Conservation (phyloP, 2,797 vertebrate species). For the Thalassophryne amazonica region DNA sequence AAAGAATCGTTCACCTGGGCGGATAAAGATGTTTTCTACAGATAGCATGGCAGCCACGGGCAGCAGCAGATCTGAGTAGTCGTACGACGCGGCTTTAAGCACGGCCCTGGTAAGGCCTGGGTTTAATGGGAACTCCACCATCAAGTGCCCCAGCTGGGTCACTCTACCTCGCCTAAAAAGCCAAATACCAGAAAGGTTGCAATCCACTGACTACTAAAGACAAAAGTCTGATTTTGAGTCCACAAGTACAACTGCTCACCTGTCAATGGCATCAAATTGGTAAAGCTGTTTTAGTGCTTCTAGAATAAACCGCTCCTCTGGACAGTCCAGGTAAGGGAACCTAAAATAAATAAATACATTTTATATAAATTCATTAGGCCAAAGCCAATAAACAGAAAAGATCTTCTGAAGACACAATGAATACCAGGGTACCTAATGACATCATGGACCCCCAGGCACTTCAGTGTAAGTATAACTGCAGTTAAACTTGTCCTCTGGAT, state of each 20-base stretch:
- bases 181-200: not conserved
- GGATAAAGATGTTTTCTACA: constrained; percentile 96
- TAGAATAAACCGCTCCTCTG: constrained; percentile 93
- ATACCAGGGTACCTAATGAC: constrained; percentile 86
- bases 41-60: constrained; percentile 96
- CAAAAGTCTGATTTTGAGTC: not conserved
- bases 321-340: constrained; percentile 92
- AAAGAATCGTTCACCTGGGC: constrained; percentile 80
- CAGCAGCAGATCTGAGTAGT: constrained; percentile 90
- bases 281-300: constrained; percentile 94
- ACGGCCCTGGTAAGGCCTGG: constrained; percentile 89
- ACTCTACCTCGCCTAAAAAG: constrained; percentile 86
- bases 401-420: too few species aligned
- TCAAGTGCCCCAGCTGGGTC: constrained; percentile 86
- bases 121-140: constrained; percentile 94
- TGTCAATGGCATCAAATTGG: constrained; percentile 93
- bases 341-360: constrained; percentile 58
- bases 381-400: too few species aligned
- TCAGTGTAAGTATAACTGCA: constrained; percentile 91
- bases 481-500: constrained; percentile 93
- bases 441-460: constrained; percentile 93
- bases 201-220: not conserved
- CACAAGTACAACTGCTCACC: constrained; percentile 69
- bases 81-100: constrained; percentile 87
- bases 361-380: not conserved